Evolutionary conservation across 2,113 vertebrate species (phyloP).

Genomic region (Podarcis muralis): DNA sequence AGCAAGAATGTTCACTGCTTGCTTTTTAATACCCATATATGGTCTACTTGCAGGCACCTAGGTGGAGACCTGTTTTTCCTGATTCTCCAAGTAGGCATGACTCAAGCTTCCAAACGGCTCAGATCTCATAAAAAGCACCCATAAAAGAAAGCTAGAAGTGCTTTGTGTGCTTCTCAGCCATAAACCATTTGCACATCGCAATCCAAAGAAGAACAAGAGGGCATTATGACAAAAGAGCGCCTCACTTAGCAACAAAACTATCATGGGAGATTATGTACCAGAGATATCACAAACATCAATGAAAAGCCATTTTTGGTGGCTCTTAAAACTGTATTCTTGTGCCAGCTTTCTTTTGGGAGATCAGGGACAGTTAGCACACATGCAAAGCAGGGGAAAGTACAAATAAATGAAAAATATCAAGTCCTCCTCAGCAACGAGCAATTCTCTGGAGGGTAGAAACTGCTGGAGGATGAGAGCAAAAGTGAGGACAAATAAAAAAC

Average conservation of each 20-base stretch:
- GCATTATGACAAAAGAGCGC: constrained; percentile 44
- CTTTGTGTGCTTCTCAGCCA: constrained; percentile 30
- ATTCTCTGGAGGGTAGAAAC: not conserved
- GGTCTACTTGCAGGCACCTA: constrained; percentile 22
- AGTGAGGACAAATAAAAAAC: not conserved
- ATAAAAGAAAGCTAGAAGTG: constrained; percentile 35
- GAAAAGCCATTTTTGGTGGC: constrained; percentile 47
- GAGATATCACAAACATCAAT: constrained; percentile 56
- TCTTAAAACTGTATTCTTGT: constrained; percentile 18
- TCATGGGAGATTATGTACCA: constrained; percentile 1
- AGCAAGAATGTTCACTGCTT: constrained; percentile 19
- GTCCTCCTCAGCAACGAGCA: constrained; percentile 46
- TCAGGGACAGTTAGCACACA: constrained; percentile 22
- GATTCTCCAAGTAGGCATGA: constrained; percentile 53
- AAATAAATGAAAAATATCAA: constrained; percentile 68
- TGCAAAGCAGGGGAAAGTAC: constrained; percentile 5
- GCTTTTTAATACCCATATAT: not conserved
- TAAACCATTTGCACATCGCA: constrained; percentile 26
- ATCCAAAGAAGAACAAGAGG: constrained; percentile 44
- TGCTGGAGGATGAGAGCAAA: constrained; percentile 1
- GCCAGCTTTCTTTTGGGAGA: constrained; percentile 34
- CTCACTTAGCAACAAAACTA: constrained; percentile 1
- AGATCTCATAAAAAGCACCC: constrained; percentile 36
- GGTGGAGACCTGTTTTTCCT: constrained; percentile 66
- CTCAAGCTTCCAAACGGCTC: constrained; percentile 43